Base-by-base conservation (phyloP, 1,140 invertebrate species). In the Dinoponera quadriceps region DNA sequence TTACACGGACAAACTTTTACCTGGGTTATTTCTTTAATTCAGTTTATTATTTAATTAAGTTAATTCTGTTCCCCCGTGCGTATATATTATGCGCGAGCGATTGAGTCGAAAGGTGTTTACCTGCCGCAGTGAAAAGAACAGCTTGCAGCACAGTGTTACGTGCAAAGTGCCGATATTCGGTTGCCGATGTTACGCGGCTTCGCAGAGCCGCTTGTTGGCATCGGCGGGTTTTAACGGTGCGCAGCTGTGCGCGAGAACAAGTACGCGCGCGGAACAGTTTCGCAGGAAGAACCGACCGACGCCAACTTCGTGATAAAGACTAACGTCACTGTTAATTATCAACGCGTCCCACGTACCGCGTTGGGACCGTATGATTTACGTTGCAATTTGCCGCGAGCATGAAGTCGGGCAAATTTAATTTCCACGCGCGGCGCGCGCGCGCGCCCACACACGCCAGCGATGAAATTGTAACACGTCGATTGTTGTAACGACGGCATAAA, bases 381-480 rank as follows among this genome's bases (percentile, higher is more conserved):
- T 27, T 3, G 20, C 20, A 20, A 65, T 20, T 4, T 25, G 60
- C 16, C 25, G 25, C 29, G 29, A 33, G 29, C 14, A 5, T 7
- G 29, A 59, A 59, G 38, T 38, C 27, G 29, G 38, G 57, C 5
- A n/a, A 62, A 62, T 20, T 62, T 48, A 74, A 74, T 77, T 77
- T 62, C 63, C n/a, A n/a, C 38, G 11, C 38, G 38, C 29, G 29
- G 29, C 5, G 29, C 38, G 38, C 38, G 7, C 38, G 38, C 38
- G n/a, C 4, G n/a, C n/a, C n/a, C n/a, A n/a, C n/a, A n/a, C 13
- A n/a, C 25, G n/a, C 4, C 2, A 11, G 33, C 62, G 49, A 33
- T 77, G 13, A 77, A 49, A 33, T 54, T 65, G 22, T 33, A 65
- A n/a, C 44, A 18, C 16, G 14, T 63, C 22, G 18, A 49, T 44